Percentiles rank a stretch among this genome's conserved stretches.
These are phyloP conservation scores for Porites rus DNA, from an alignment of 92 coral and sea anemone species.

Conservation along the genomic window DNA sequence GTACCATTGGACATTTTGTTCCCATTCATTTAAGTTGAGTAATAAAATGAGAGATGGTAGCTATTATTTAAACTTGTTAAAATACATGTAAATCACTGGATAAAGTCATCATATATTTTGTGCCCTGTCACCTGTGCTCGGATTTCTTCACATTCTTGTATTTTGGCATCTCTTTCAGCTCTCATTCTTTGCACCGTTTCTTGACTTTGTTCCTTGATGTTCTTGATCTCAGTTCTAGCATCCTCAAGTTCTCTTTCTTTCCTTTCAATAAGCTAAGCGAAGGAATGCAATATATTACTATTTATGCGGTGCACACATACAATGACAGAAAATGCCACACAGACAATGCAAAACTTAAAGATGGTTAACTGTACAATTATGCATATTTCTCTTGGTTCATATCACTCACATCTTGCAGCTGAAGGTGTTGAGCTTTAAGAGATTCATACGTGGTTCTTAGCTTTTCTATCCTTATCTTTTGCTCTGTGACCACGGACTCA, in stretches of 20 bases:
- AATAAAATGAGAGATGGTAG: no score
- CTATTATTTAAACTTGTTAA: no score
- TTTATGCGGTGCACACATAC: no score
- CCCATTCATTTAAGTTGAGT: no score
- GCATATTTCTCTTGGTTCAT: neutral
- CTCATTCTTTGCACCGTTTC: slow-evolving; percentile 84
- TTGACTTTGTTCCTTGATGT: slow-evolving; percentile 88
- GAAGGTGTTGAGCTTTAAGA: slow-evolving; percentile 93
- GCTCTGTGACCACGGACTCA: slow-evolving; percentile 96
- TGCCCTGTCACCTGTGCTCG: slow-evolving; percentile 73
- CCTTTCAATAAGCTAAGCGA: slow-evolving; percentile 72
- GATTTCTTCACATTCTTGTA: slow-evolving; percentile 96
- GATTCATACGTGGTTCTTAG: slow-evolving; percentile 96
- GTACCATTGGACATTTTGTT: no score
- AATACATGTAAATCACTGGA: no score
- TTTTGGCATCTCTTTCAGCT: slow-evolving; percentile 91
- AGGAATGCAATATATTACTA: neutral
- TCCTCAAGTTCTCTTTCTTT: slow-evolving; percentile 85
- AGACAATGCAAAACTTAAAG: no score
- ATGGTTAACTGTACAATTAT: no score
- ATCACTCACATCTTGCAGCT: slow-evolving; percentile 93
- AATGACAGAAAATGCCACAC: no score
- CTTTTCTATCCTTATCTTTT: slow-evolving; percentile 97
- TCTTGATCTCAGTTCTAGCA: slow-evolving; percentile 87
- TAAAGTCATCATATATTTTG: neutral